Evolutionary conservation across 2,888 invertebrate species (phyloP).

Genomic region (Anthophora plumipes): DNA sequence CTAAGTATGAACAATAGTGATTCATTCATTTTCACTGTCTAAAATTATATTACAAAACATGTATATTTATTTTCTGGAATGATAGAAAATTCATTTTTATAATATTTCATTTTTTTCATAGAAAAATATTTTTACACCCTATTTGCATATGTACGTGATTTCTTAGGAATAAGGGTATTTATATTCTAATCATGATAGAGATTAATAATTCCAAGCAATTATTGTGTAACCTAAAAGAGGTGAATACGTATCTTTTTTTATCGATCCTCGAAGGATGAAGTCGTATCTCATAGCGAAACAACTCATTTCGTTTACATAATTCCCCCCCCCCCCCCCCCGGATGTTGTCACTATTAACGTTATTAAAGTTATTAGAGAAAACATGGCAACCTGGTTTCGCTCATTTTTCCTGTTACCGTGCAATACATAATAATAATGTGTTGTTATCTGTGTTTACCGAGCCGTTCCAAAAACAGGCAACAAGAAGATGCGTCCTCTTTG

Average conservation of each 20-base stretch:
- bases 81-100: no score
- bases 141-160: no score
- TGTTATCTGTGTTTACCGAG: slow-evolving; percentile 5
- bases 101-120: no score
- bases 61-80: no score
- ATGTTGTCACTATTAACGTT: not conserved
- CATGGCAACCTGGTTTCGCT: slow-evolving; percentile 7
- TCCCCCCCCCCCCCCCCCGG: no score
- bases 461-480: not conserved
- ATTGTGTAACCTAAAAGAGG: not conserved
- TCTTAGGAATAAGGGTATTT: no score
- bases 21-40: no score
- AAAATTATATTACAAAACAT: no score
- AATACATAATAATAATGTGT: not conserved
- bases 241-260: not conserved
- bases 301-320: slow-evolving; percentile 15
- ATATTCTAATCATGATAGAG: no score
- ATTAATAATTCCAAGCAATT: not conserved
- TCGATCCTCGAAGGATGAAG: not conserved
- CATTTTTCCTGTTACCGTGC: not conserved
- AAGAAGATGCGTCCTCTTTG: not conserved
- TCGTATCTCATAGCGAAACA: not conserved
- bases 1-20: no score
- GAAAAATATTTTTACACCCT: no score
- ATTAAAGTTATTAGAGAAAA: slow-evolving; percentile 18